These are phyloP conservation scores for Eupithecia inturbata DNA, from an alignment of 2,888 invertebrate species.

Conservation along the genomic window DNA sequence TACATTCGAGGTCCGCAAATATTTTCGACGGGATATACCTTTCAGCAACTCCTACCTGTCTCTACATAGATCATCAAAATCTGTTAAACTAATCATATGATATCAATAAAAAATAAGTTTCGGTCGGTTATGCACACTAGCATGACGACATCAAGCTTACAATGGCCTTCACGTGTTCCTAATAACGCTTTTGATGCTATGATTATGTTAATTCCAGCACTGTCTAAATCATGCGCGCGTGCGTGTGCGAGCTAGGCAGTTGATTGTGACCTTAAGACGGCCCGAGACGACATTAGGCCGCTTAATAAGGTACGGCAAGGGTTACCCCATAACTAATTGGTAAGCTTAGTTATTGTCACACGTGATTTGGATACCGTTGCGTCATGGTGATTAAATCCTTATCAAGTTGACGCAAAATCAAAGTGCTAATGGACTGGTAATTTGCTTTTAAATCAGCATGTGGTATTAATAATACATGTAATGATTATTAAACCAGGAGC, in stretches of 20 bases:
- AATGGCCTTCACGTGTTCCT: no score
- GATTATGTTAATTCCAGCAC: neutral
- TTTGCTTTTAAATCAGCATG: neutral
- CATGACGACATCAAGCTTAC: neutral
- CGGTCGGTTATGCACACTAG: neutral
- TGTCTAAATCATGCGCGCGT: neutral
- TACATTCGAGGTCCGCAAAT: no score
- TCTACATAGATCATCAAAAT: neutral
- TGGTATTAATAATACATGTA: no score
- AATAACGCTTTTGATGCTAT: no score
- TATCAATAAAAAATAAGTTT: neutral
- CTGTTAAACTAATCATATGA: neutral
- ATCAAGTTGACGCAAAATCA: conserved; percentile 2
- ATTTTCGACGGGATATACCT: no score
- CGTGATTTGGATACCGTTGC: conserved; percentile 38
- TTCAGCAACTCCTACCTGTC: neutral
- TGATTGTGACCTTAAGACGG: conserved; percentile 7
- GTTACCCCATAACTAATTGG: conserved; percentile 42
- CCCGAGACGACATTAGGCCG: conserved; percentile 40
- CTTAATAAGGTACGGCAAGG: conserved; percentile 43
- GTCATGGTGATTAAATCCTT: conserved; percentile 14
- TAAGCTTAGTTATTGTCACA: conserved; percentile 39
- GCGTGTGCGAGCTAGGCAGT: neutral
- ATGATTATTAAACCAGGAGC: no score
- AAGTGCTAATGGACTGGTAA: conserved; percentile 6